Conservation (phyloP, 1,140 invertebrate species). For the Melanaphis sacchari region DNA sequence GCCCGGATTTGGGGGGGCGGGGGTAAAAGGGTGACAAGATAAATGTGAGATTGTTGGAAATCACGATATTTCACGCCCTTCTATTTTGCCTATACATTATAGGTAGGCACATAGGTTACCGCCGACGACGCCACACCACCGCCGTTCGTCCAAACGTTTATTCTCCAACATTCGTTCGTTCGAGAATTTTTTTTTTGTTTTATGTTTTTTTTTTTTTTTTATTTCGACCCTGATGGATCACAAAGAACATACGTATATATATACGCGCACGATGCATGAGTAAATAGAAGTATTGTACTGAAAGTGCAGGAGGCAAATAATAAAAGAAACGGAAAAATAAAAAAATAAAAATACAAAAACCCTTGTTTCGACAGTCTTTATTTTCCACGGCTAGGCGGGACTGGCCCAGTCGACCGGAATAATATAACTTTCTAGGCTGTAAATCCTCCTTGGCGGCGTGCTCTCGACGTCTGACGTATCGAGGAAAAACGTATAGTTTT, state of each 20-base stretch:
- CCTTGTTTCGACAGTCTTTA: slow-evolving; percentile 45
- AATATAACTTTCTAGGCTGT: slow-evolving; percentile 48
- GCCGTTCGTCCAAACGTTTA: not conserved
- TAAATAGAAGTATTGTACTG: slow-evolving; percentile 47
- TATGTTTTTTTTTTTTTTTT: not conserved
- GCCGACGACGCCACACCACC: not conserved
- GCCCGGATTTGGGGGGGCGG: not conserved
- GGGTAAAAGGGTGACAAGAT: slow-evolving; percentile 7
- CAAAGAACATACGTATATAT: not conserved
- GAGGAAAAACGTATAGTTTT: slow-evolving; percentile 36
- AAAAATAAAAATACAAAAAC: not conserved
- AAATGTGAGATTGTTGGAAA: slow-evolving; percentile 36
- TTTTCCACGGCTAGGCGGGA: not conserved
- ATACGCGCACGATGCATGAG: not conserved
- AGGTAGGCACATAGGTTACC: not conserved
- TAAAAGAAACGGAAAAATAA: not conserved
- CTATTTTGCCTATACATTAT: slow-evolving; percentile 2
- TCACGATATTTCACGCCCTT: slow-evolving; percentile 38
- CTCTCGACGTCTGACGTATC: slow-evolving; percentile 49
- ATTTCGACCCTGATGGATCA: slow-evolving; percentile 23
- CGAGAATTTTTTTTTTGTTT: not conserved
- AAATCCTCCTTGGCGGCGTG: slow-evolving; percentile 39
- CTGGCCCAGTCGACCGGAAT: slow-evolving; percentile 40
- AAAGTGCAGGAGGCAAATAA: slow-evolving; percentile 2
- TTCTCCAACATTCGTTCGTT: not conserved